Base-by-base conservation (phyloP, 2,797 vertebrate species). In the Acomys russatus region DNA sequence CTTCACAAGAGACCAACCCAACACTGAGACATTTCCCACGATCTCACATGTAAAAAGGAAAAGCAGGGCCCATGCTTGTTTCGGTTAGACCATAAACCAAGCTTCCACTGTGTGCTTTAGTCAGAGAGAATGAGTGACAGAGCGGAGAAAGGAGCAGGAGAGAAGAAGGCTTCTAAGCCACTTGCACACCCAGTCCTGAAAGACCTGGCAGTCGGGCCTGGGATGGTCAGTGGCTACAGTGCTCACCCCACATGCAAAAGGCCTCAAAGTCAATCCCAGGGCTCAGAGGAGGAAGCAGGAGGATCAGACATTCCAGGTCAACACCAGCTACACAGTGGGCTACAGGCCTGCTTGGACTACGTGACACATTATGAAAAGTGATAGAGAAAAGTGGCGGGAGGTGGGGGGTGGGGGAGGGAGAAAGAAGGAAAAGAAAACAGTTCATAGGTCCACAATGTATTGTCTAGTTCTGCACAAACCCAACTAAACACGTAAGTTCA, bases 1-100 rank as follows among this genome's bases (percentile, higher is more conserved):
- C 18, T 96, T 88, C 74, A 85, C 33, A 61, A 91, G 93, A 94
- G 61, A 91, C 68, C 89, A 95, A 91, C 84, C 49, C 30, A 90
- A 30, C 5, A 11, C 90, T 96, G 63, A 91, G 44, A 90, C 85
- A 76, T 82, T 73, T 84, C 76, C 68, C 88, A 54, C 84, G 59
- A 78, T 86, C 28, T n/a, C 66, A 33, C 28, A 80, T n/a, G 0
- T 73, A 61, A 94, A 95, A 90, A 80, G 4, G 73, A 84, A 93
- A 96, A 35, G 7, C 73, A 90, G 44, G 77, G 73, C 87, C 76
- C 63, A 38, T 25, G n/a, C 3, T 93, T 33, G 6, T 79, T 83
- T 93, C 51, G 82, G 6, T 17, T 78, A 78, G 7, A 71, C 61
- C 28, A 49, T 63, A 87, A 10, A 74, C 23, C 14, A 8, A 78